Evolutionary conservation across 2,113 vertebrate genomes (phyloP), one percentile per base, ranked within the genome.

Genomic region (Eulacestoma nigropectus): DNA sequence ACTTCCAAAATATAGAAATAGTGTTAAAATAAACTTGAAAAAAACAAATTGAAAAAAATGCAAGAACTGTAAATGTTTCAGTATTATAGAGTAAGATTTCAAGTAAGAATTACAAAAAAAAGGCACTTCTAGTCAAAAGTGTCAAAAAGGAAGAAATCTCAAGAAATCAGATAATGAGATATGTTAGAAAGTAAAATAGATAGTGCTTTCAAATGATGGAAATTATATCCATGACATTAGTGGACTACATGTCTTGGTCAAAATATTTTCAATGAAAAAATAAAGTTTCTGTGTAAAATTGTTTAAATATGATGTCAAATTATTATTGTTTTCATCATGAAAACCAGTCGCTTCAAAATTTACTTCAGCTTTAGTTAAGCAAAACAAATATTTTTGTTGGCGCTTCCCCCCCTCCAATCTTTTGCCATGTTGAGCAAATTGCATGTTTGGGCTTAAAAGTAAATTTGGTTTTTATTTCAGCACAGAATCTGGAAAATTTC

Each of bases 371-470:
- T 87, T 76, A 80, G 6, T 5, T 60, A 77, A 67, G 10, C 5
- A 72, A 50, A 90, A 10, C 6, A 60, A 56, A 25, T 39, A 10
- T 18, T 39, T 47, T 65, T 20, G 4, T 37, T 30, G 80, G 27
- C 14, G 56, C 0, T 53, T 44, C 2, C 1, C 5, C 4, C 25
- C 6, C n/a, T 80, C 23, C n/a, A 42, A 2, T 46, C 3, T 37
- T 75, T 62, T 72, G 11, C 11, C 10, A 41, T 6, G 1, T 21
- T 4, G 3, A 80, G 10, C 3, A 78, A 72, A 46, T 25, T 62
- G 10, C 2, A 6, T 50, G 2, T 50, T 74, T 35, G 8, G 11
- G 3, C 7, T 92, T 64, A 62, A 41, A 87, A 67, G 16, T 33
- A 52, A 80, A 56, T 65, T 79, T 60, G 13, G 4, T 44, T 10